A percentile compares a stretch with the other conserved stretches of the same genome.
Evolutionary conservation across 2,888 invertebrate species (phyloP).

Genomic region (Choreutis nemorana): DNA sequence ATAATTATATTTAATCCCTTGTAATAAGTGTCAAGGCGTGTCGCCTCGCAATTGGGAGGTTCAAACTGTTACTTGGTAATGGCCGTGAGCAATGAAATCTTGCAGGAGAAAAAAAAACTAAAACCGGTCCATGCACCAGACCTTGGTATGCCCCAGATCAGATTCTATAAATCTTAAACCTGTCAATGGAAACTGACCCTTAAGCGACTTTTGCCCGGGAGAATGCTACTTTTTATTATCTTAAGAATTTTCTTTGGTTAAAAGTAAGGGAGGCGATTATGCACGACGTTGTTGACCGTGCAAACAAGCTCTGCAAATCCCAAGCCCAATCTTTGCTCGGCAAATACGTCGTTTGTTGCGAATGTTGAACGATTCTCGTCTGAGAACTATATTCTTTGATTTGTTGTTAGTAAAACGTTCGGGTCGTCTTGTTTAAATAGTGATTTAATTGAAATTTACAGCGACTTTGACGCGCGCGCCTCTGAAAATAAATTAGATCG

Average conservation of each 20-base stretch:
- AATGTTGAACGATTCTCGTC: background rate
- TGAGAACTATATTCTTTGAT: conserved; percentile 8
- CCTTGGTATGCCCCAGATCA: conserved; percentile 8
- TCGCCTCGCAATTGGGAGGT: no score
- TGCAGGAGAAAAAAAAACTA: no score
- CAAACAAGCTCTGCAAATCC: conserved; percentile 28
- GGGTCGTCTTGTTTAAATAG: no score
- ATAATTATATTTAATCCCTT: no score
- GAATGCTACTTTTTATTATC: no score
- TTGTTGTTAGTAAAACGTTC: conserved; percentile 11
- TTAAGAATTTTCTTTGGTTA: no score
- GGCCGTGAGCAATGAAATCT: conserved; percentile 16
- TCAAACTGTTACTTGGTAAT: conserved; percentile 3
- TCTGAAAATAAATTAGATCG: no score
- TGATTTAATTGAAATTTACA: background rate
- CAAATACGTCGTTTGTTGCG: conserved; percentile 23
- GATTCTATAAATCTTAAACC: no score
- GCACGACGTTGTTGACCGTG: conserved; percentile 41
- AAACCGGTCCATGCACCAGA: conserved; percentile 9
- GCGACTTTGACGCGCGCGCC: background rate
- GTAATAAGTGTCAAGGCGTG: no score
- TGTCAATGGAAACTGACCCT: no score
- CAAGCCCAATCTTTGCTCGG: conserved; percentile 33
- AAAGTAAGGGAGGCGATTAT: conserved; percentile 45
- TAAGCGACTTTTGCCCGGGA: no score